A percentile compares a stretch with the other conserved stretches of the same genome.
These are phyloP conservation scores for Harpalus rufipes DNA, from an alignment of 2,888 invertebrate genomes.

Conservation along the genomic window DNA sequence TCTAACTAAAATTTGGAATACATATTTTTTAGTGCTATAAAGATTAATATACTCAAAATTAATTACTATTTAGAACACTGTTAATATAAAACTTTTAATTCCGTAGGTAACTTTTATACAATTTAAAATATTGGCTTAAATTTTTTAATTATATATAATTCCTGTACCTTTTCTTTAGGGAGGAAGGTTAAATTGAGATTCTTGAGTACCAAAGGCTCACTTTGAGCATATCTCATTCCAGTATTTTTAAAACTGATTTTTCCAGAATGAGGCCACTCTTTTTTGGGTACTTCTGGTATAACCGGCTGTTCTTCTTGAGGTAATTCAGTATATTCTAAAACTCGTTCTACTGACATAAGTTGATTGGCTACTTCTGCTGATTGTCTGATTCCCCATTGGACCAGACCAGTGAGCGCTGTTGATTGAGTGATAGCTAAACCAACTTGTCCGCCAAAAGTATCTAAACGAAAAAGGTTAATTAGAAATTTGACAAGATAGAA, in stretches of 20 bases:
- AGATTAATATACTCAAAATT: too few species aligned
- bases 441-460: conserved; percentile 79
- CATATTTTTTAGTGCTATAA: too few species aligned
- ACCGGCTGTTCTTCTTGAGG: conserved; percentile 80
- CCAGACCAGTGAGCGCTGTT: conserved; percentile 81
- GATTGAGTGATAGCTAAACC: conserved; percentile 84
- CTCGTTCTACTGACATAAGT: conserved; percentile 90
- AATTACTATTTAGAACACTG: too few species aligned
- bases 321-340: conserved; percentile 89
- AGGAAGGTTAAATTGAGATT: conserved; percentile 84
- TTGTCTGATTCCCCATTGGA: conserved; percentile 90
- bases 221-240: conserved; percentile 83
- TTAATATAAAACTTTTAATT: too few species aligned
- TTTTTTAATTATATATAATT: too few species aligned
- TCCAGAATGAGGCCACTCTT: conserved; percentile 85
- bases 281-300: conserved; percentile 79
- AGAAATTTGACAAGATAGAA: background rate
- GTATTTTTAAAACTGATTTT: conserved; percentile 82
- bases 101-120: too few species aligned
- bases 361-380: conserved; percentile 89
- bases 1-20: too few species aligned
- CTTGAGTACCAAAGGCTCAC: conserved; percentile 84
- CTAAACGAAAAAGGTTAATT: conserved; percentile 20
- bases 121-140: too few species aligned
- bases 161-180: conserved; percentile 83